A percentile compares a stretch with the other conserved stretches of the same genome.
Conservation (phyloP, 2,888 invertebrate genomes). For the Eustalomyia histrio region DNA sequence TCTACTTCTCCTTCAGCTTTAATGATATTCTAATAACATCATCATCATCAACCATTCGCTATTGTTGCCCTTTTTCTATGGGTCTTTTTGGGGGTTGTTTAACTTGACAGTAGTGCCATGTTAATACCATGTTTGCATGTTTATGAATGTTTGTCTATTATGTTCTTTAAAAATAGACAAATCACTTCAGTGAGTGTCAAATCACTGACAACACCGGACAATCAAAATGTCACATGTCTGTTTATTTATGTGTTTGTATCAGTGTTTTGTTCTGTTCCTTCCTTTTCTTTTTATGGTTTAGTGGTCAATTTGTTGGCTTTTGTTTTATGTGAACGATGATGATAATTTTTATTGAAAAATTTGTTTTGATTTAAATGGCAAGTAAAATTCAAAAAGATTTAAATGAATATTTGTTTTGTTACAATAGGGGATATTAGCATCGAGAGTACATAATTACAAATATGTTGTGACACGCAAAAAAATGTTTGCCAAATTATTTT, state of each 20-base stretch:
- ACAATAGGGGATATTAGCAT: no score
- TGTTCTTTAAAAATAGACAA: slow-evolving; percentile 59
- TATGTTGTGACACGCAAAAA: no score
- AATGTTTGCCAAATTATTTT: no score
- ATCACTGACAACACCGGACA: slow-evolving; percentile 66
- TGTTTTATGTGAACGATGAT: background rate
- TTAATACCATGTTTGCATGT: slow-evolving; percentile 32
- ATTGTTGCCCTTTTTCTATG: slow-evolving; percentile 1
- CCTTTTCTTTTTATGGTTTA: background rate
- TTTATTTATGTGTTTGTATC: slow-evolving; percentile 30
- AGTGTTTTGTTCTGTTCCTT: background rate
- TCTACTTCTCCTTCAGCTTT: background rate
- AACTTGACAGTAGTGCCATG: slow-evolving; percentile 5
- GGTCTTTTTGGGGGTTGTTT: slow-evolving; percentile 18
- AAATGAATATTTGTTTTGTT: background rate
- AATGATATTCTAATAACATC: slow-evolving; percentile 23
- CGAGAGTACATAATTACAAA: no score
- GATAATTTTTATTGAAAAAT: background rate
- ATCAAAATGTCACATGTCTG: slow-evolving; percentile 59
- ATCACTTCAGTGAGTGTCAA: slow-evolving; percentile 67
- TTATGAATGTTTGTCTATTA: background rate
- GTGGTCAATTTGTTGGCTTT: slow-evolving; percentile 1
- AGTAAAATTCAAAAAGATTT: background rate
- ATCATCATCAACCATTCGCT: slow-evolving; percentile 18
- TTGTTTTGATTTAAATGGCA: background rate